A percentile compares a stretch with the other conserved stretches of the same genome.
These are phyloP conservation scores for Amphimallon solstitiale DNA, from an alignment of 2,888 invertebrate genomes.

Conservation along the genomic window DNA sequence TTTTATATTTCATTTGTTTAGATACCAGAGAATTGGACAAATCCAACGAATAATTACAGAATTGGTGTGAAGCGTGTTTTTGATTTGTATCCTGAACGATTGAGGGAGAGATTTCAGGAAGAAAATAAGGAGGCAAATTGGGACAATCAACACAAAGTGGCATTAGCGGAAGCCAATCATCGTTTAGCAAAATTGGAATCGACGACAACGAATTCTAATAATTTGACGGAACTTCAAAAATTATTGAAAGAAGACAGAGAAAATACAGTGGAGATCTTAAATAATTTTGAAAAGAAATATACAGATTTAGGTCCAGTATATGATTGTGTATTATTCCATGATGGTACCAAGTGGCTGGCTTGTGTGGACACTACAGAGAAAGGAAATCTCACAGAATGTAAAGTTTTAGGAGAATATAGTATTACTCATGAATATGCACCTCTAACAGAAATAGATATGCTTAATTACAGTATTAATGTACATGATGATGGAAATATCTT, in stretches of 20 bases:
- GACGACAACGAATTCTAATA: conserved; percentile 43
- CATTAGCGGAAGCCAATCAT: conserved; percentile 81
- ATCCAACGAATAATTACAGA: conserved; percentile 85
- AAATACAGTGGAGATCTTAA: conserved; percentile 84
- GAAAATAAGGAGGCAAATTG: conserved; percentile 81
- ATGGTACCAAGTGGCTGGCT: conserved; percentile 90
- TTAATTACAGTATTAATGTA: conserved; percentile 92
- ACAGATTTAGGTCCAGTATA: conserved; percentile 87
- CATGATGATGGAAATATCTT: conserved; percentile 89
- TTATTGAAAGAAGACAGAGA: conserved; percentile 89
- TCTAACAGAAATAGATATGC: conserved; percentile 80
- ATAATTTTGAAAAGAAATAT: conserved; percentile 86
- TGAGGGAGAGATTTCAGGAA: conserved; percentile 83
- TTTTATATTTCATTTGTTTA: conserved; percentile 56
- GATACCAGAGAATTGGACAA: conserved; percentile 85
- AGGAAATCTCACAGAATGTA: conserved; percentile 83
- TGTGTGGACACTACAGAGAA: conserved; percentile 85
- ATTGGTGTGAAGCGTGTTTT: conserved; percentile 88
- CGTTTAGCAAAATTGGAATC: conserved; percentile 80
- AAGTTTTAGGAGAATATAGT: conserved; percentile 83
- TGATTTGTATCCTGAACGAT: conserved; percentile 86
- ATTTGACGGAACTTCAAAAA: conserved; percentile 74
- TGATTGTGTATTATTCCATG: conserved; percentile 93
- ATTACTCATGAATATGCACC: conserved; percentile 81
- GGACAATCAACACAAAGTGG: conserved; percentile 84